phyloP scores from a whole-genome alignment of 2,888 invertebrate genomes.

The Litoditis marina region DNA sequence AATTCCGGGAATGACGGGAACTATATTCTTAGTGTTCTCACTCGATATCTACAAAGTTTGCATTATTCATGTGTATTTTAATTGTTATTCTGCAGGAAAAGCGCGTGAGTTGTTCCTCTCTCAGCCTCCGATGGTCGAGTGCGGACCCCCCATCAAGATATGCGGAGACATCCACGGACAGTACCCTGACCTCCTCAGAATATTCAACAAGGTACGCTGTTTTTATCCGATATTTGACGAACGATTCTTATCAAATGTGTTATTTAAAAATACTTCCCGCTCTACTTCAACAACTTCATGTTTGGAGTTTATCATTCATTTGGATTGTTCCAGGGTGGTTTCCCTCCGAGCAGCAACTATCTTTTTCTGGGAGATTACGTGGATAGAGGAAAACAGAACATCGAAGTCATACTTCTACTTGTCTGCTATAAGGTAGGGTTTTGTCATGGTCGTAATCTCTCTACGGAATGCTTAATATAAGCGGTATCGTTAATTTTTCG shows the following conservation, averaged over 20 bases:
- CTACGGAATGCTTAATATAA: not conserved
- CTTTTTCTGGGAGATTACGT: conserved; percentile 51
- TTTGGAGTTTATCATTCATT: too few species aligned
- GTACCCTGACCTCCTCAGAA: conserved; percentile 33
- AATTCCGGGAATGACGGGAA: too few species aligned
- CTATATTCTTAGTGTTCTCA: too few species aligned
- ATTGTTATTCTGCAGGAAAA: too few species aligned
- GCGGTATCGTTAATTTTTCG: not conserved
- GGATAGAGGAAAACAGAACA: conserved; percentile 35
- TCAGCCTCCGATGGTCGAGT: conserved; percentile 20
- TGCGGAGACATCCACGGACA: conserved; percentile 44
- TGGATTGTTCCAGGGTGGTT: conserved; percentile 34
- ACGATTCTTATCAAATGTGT: too few species aligned
- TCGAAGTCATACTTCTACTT: conserved; percentile 34
- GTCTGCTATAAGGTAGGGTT: conserved; percentile 23
- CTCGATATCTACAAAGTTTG: too few species aligned
- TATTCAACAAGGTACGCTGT: conserved; percentile 25
- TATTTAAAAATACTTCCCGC: too few species aligned
- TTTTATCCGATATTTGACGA: not conserved
- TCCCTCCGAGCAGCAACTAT: conserved; percentile 45
- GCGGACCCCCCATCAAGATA: conserved; percentile 33
- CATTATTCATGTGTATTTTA: too few species aligned
- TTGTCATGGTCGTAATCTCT: not conserved
- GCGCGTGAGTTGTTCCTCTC: not conserved
- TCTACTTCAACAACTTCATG: too few species aligned